A percentile compares a stretch with the other conserved stretches of the same genome.
Evolutionary conservation across 1,140 invertebrate genomes (phyloP).

Genomic region (Hermatobates lingyangjiaoensis): DNA sequence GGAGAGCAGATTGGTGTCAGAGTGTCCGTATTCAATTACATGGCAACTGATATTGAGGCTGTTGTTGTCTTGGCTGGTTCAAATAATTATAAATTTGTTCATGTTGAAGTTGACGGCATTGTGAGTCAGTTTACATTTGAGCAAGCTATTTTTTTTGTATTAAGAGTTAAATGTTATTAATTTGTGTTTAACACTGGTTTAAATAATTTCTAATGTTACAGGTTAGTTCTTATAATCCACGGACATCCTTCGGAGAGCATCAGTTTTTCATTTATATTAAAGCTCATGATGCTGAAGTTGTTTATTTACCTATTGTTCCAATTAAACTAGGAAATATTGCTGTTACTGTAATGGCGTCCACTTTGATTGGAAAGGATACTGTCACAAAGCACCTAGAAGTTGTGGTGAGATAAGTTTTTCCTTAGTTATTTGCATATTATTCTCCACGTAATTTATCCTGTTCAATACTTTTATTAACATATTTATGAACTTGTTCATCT

Average conservation of each 20-base stretch:
- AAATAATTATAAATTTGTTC: conserved; percentile 78
- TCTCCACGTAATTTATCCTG: too few species aligned
- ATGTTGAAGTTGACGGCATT: conserved; percentile 78
- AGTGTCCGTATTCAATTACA: conserved; percentile 86
- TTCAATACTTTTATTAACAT: too few species aligned
- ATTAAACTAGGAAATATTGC: conserved; percentile 56
- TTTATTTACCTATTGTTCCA: conserved; percentile 81
- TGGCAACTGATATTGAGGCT: conserved; percentile 62
- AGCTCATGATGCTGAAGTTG: conserved; percentile 54
- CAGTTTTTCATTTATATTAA: conserved; percentile 81
- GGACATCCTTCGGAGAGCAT: conserved; percentile 76
- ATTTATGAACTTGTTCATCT: too few species aligned
- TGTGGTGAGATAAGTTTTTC: conserved; percentile 31
- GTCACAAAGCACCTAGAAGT: conserved; percentile 52
- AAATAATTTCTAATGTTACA: too few species aligned
- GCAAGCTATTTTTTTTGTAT: neutral
- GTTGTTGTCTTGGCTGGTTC: conserved; percentile 73
- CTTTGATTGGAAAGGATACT: conserved; percentile 63
- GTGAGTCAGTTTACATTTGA: conserved; percentile 29
- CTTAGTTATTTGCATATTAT: too few species aligned
- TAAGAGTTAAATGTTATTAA: neutral
- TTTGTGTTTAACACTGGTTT: neutral
- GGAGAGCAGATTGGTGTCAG: conserved; percentile 87
- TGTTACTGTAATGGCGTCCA: conserved; percentile 64
- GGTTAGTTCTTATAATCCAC: conserved; percentile 58